Conservation (phyloP, 2,113 vertebrate species). For the Gymnorhina tibicen region DNA sequence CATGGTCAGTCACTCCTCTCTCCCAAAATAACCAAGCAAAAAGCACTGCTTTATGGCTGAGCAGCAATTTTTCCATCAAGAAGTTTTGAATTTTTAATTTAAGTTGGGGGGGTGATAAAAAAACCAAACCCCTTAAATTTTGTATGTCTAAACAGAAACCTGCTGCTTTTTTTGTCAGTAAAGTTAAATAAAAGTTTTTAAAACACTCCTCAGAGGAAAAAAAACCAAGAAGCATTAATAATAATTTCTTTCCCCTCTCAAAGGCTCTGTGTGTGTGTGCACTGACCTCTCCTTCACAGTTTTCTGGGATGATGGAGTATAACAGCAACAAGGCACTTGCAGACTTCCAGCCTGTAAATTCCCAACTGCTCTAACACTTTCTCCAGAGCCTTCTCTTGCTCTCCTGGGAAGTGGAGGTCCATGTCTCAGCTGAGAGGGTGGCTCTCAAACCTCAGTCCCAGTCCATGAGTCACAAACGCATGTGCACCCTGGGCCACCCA, state of each 20-base stretch:
- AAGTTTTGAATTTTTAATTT: neutral
- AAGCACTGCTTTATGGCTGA: neutral
- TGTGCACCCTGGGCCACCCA: accelerated
- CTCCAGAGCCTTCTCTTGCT: neutral
- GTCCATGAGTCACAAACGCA: neutral
- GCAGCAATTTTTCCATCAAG: neutral
- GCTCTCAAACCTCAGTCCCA: neutral
- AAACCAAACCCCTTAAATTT: neutral
- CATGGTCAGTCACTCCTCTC: neutral
- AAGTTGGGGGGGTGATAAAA: neutral
- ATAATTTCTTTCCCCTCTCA: neutral
- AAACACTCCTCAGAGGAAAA: neutral
- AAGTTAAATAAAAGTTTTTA: neutral
- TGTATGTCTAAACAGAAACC: neutral
- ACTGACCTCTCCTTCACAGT: neutral
- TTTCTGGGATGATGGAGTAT: neutral
- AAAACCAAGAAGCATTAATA: neutral
- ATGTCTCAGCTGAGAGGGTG: neutral
- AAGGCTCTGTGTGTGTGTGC: neutral
- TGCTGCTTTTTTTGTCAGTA: neutral
- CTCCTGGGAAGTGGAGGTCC: neutral
- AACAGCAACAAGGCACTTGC: neutral
- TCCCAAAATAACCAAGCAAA: neutral
- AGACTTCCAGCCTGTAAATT: neutral
- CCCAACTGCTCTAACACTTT: neutral